Conservation (phyloP, 2,113 vertebrate genomes). For the Anser brachyrhynchus region DNA sequence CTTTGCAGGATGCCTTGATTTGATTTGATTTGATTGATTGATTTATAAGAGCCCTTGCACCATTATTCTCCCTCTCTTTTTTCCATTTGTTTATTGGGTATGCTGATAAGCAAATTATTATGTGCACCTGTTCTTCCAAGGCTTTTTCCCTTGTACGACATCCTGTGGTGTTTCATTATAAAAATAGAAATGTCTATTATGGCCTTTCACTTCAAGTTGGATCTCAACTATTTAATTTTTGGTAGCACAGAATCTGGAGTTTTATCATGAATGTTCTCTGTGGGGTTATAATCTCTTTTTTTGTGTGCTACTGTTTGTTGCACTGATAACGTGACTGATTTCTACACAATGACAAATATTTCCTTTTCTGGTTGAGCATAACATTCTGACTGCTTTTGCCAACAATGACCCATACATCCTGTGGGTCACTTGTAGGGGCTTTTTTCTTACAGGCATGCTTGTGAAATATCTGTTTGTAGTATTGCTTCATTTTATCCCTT, state of each 20-base stretch:
- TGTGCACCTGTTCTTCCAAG: background rate
- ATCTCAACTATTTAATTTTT: background rate
- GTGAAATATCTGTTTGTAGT: background rate
- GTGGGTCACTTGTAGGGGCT: background rate
- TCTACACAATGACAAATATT: background rate
- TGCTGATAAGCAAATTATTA: background rate
- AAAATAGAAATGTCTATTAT: background rate
- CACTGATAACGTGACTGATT: background rate
- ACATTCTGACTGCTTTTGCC: background rate
- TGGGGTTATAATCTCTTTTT: background rate
- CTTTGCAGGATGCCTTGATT: background rate
- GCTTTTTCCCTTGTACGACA: background rate
- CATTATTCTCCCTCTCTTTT: background rate
- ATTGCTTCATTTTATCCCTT: background rate
- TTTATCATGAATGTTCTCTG: background rate
- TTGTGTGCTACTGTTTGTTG: background rate
- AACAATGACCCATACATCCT: background rate
- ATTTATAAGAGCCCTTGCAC: background rate
- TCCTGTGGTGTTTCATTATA: background rate
- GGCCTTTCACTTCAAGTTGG: background rate
- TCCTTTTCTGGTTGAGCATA: background rate
- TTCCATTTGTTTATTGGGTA: background rate
- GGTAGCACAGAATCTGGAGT: background rate
- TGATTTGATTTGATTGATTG: background rate
- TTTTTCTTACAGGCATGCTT: background rate